Evolutionary conservation across 2,888 invertebrate genomes (phyloP).

Genomic region (Andrena trimmerana): DNA sequence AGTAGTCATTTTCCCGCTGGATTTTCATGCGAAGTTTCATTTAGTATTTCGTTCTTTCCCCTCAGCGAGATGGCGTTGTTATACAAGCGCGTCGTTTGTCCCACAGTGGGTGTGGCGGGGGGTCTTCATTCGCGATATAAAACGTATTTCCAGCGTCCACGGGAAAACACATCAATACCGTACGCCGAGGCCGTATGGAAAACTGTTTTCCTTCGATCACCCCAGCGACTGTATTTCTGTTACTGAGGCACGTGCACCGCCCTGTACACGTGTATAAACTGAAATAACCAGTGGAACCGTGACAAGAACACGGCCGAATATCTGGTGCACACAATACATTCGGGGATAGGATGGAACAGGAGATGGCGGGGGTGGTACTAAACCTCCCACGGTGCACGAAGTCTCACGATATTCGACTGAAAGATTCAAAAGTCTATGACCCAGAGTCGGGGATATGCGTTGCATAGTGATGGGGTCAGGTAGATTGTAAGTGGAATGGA

Average conservation of each 20-base stretch:
- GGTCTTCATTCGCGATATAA: not conserved
- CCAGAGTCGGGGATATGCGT: not conserved
- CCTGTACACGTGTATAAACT: not conserved
- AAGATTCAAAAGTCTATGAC: slow-evolving; percentile 14
- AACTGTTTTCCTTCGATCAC: not conserved
- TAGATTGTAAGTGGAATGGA: too few species aligned
- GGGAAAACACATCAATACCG: not conserved
- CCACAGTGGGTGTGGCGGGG: too few species aligned
- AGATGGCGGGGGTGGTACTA: not conserved
- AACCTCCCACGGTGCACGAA: not conserved
- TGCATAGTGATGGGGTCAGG: not conserved
- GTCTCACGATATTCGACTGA: not conserved
- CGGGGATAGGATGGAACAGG: not conserved
- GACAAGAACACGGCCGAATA: not conserved
- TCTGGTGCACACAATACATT: not conserved
- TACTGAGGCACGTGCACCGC: not conserved
- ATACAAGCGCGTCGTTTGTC: not conserved
- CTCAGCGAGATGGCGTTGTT: not conserved
- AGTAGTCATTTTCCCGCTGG: not conserved
- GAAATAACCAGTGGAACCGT: slow-evolving; percentile 27
- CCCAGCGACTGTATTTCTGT: not conserved
- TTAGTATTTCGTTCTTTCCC: not conserved
- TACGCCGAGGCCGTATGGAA: slow-evolving; percentile 17
- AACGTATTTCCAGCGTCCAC: not conserved
- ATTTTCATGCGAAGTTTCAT: not conserved